These are phyloP conservation scores for Apocrypta bakeri DNA, from an alignment of 1,140 invertebrate genomes.

Conservation along the genomic window DNA sequence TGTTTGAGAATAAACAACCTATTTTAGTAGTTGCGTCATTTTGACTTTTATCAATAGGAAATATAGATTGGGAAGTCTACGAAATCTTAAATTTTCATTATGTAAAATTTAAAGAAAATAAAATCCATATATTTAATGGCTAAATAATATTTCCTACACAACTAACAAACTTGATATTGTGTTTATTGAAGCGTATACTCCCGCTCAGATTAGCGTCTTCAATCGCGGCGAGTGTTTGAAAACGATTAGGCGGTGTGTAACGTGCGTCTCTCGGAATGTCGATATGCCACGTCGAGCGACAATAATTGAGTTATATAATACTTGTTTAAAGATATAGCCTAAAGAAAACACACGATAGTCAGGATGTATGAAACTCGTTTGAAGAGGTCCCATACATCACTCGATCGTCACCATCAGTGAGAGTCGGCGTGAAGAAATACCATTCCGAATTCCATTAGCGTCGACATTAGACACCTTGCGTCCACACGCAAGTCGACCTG, in stretches of 20 bases:
- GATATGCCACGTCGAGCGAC: background rate
- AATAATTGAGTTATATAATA: background rate
- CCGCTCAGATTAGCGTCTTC: too few species aligned
- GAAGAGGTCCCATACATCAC: background rate
- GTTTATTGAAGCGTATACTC: slow-evolving; percentile 29
- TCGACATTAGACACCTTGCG: background rate
- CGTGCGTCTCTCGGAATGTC: background rate
- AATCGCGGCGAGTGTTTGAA: background rate
- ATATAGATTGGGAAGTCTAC: too few species aligned
- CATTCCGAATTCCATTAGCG: slow-evolving; percentile 28
- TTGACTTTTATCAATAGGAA: too few species aligned
- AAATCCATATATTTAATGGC: too few species aligned
- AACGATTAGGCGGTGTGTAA: background rate
- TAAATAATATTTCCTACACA: too few species aligned
- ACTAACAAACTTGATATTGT: slow-evolving; percentile 20
- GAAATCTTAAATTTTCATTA: too few species aligned
- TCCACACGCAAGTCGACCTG: slow-evolving; percentile 8
- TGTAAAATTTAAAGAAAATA: too few species aligned
- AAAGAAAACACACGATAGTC: background rate
- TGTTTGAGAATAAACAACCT: too few species aligned
- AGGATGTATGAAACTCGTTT: background rate
- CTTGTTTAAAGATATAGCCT: background rate
- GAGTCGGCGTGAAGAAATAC: slow-evolving; percentile 5
- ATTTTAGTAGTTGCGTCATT: too few species aligned
- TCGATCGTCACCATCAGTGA: background rate